Evolutionary conservation across 2,113 vertebrate species (phyloP).

Genomic region (Notothenia rossii): DNA sequence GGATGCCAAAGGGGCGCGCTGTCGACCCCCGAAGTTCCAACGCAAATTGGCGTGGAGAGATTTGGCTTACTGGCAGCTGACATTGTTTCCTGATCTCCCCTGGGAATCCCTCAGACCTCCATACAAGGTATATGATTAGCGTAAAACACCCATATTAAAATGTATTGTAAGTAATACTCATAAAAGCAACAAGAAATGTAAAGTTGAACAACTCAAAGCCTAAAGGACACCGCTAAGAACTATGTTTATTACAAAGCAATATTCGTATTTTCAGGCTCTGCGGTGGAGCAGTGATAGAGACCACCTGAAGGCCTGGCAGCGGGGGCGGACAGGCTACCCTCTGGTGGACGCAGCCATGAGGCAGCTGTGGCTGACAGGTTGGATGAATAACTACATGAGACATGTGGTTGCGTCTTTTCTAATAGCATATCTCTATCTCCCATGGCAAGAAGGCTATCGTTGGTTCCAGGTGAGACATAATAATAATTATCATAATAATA

Average conservation of each 20-base stretch:
- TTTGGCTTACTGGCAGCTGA: conserved; percentile 82
- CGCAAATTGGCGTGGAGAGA: conserved; percentile 83
- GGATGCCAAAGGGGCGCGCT: conserved; percentile 76
- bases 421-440: conserved; percentile 80
- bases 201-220: neutral
- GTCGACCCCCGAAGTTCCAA: conserved; percentile 79
- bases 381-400: conserved; percentile 84
- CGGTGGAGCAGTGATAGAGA: conserved; percentile 71
- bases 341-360: conserved; percentile 83
- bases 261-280: conserved; percentile 62
- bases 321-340: conserved; percentile 78
- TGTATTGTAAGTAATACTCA: too few relatives aligned
- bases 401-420: conserved; percentile 83
- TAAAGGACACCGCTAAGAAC: neutral
- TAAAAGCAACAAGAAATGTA: too few relatives aligned
- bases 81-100: conserved; percentile 81
- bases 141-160: neutral
- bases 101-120: conserved; percentile 82
- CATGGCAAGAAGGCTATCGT: conserved; percentile 83
- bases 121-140: conserved; percentile 70
- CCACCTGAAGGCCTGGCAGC: conserved; percentile 81
- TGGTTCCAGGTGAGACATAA: conserved; percentile 79
- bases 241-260: neutral
- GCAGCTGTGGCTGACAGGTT: conserved; percentile 83
- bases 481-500: too few relatives aligned